Evolutionary conservation across 1,140 invertebrate species (phyloP), one percentile per base, ranked within the genome.

Genomic region (Branchinecta lindahli): DNA sequence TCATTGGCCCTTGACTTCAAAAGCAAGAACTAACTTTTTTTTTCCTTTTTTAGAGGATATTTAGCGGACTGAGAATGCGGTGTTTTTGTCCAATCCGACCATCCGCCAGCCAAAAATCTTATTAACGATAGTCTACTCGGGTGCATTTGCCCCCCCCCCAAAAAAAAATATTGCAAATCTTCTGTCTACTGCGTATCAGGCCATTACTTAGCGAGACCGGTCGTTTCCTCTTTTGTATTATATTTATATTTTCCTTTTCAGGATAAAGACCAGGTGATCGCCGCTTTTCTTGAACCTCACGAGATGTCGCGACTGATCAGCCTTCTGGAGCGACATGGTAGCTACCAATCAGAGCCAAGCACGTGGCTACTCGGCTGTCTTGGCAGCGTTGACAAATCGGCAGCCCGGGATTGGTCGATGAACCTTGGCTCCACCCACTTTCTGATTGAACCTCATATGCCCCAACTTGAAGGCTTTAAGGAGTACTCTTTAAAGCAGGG

Each of bases 371-470:
- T 72, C 7, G 71, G 71, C 18, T 70, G 68, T 12, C 66, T 72
- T 20, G 71, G 71, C 18, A 65, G 20, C 4, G 33, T 72, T 15
- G 68, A 68, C 12, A 65, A 52, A 45, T 46, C 67, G 46, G 68
- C 45, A 9, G 66, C 66, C 7, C 46, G 68, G 8, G 67, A 72
- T 44, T 72, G 71, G 71, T 68, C 71, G 2, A 52, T 72, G 20
- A 52, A 61, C 67, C 65, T 72, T 10, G 65, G 61, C 44, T 66
- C 69, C 12, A 66, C n/a, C 9, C 46, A 52, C 10, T 72, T 70
- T 21, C 68, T 72, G 8, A 47, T 69, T 9, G 71, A 72, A 45
- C 71, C 71, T n/a, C 71, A 72, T 46, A 71, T 72, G 65, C 71
- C 65, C 0, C 68, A 69, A 70, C 45, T 72, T 18, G 71, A 68